Percentiles rank a stretch among this genome's conserved stretches.
These are phyloP conservation scores for Epizoanthus rinbou DNA, from an alignment of 92 coral and sea anemone genomes.

Conservation along the genomic window DNA sequence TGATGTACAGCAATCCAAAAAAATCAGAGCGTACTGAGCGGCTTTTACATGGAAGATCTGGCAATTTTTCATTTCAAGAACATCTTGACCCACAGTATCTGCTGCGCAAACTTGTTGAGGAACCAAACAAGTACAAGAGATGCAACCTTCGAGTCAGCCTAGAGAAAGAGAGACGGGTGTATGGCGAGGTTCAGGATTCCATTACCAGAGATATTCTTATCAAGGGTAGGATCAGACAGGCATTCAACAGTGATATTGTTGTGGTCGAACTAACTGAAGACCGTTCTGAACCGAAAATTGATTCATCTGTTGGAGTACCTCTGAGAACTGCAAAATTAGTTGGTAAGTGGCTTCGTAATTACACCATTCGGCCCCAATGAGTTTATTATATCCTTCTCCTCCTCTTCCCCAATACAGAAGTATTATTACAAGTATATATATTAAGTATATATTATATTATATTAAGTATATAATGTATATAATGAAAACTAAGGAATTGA, in stretches of 20 bases:
- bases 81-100: conserved; percentile 55
- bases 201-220: conserved; percentile 11
- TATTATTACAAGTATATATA: conserved; percentile 51
- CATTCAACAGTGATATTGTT: conserved; percentile 20
- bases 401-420: neutral
- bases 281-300: neutral
- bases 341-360: conserved; percentile 5
- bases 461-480: too few species aligned
- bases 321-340: conserved; percentile 28
- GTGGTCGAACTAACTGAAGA: conserved; percentile 14
- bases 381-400: too few species aligned
- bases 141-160: conserved; percentile 19
- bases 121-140: conserved; percentile 61
- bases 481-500: too few species aligned
- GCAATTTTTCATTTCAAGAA: conserved; percentile 38
- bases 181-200: conserved; percentile 30
- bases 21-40: conserved; percentile 6
- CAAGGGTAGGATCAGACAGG: conserved; percentile 20
- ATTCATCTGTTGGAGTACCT: neutral
- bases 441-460: conserved; percentile 5
- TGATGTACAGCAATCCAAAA: neutral
- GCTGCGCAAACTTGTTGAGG: conserved; percentile 27
- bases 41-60: neutral
- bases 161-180: conserved; percentile 5
- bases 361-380: too few species aligned